Evolutionary conservation across 2,888 invertebrate species (phyloP), one percentile per base, ranked within the genome.

Genomic region (Hemicrepidius hirtus): DNA sequence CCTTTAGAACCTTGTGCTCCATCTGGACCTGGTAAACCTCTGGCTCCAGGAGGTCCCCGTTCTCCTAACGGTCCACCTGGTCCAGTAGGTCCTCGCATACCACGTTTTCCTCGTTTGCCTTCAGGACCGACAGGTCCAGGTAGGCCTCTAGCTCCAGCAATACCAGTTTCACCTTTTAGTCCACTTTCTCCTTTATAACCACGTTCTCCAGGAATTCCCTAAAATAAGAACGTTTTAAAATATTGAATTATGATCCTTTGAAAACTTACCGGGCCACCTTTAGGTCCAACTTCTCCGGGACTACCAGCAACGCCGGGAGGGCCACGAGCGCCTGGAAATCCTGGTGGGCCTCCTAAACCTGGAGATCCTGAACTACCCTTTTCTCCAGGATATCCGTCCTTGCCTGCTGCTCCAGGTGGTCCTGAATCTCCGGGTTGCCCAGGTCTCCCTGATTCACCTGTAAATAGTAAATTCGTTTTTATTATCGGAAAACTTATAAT

Each of bases 321-420:
- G 10, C 96, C 96, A 79, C 94, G 88, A 1, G 93, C 90, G 18
- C 96, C 96, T 0, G 94, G 94, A 83, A 95, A 95, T 3, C 96
- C 97, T 81, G 94, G 94, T 1, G 92, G 90, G 0, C 95, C 95
- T 3, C 91, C 86, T 0, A 90, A 84, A n/a, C 95, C 95, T 10
- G 89, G 85, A 67, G 92, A 88, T 13, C 97, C 97, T 49, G 90
- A 88, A 40, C 90, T 90, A 24, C 96, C 96, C 81, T 95, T 95
- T 78, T 95, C 95, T 40, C 95, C 95, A 0, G 91, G 89, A n/a
- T 88, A 85, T 2, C 96, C 96, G 83, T 95, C 95, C 85, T 92
- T 92, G 10, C 95, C 96, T n/a, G 93, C 87, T 12, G 90, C 87
- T 0, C 96, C 95, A 18, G 91, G 89, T 0, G 92, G 89, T 1